Percentiles rank a stretch among this genome's conserved stretches.
Evolutionary conservation across 1,140 invertebrate species (phyloP).

Genomic region (Copidosoma floridanum): DNA sequence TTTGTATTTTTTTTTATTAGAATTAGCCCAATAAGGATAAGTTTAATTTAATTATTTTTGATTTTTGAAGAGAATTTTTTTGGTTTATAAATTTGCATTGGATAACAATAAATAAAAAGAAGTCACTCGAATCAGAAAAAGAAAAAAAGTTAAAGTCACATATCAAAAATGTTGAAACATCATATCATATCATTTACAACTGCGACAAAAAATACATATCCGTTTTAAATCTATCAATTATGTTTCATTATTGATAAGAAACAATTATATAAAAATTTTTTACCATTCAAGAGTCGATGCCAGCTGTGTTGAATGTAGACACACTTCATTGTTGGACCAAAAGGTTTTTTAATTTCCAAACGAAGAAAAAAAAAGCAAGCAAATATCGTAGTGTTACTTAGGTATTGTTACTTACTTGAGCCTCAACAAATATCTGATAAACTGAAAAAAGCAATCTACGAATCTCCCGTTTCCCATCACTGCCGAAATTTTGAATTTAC

Average conservation of each 20-base stretch:
- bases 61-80: neutral
- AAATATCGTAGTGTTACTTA: no score
- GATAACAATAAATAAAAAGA: neutral
- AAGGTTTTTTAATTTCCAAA: no score
- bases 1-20: neutral
- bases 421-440: no score
- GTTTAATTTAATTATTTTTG: neutral
- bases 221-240: neutral
- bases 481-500: no score
- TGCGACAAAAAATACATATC: conserved; percentile 4
- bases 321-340: no score
- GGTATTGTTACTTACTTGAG: no score
- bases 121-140: neutral
- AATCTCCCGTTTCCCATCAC: no score
- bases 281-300: neutral
- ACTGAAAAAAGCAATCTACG: no score
- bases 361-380: no score
- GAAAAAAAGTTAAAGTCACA: conserved; percentile 9
- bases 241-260: no score
- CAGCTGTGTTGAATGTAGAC: neutral
- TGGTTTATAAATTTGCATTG: neutral
- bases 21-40: neutral
- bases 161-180: conserved; percentile 7
- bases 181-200: conserved; percentile 5
- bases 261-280: conserved; percentile 4